Base-by-base conservation (phyloP, 2,113 vertebrate species). In the Phyllopteryx taeniolatus region DNA sequence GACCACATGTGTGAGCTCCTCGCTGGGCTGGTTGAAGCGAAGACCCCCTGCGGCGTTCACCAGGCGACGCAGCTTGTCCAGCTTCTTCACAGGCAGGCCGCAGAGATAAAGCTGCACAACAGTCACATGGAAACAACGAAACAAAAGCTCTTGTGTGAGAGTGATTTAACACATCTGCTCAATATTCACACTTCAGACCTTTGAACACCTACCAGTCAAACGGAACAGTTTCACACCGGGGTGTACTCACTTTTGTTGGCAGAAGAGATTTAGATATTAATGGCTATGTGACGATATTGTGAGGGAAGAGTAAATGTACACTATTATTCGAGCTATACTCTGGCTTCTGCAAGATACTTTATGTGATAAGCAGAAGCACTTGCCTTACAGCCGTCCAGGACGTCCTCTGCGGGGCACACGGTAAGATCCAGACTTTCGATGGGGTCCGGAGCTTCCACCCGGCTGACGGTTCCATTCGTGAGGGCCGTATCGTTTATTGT, bases 381-480 rank as follows among this genome's bases (percentile, higher is more conserved):
- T 90, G 98, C 98, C 83, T 96, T 94, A 86, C 95, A 99, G 12
- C 98, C 97, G 83, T 99, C 98, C 78, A 99, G 86, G 71, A 99
- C 79, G 82, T 98, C 96, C 70, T 99, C 96, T 69, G 92, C 86
- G 17, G 87, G 92, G 83, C 95, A 94, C 73, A 91, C 80, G 67
- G 93, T 95, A 62, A 94, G 59, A 79, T 99, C 95, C 83, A 99
- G 86, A 60, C 87, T 90, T 56, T 96, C 96, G 47, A 94, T 78
- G 8, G 94, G 91, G 82, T 96, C 95, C 4, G 88, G 75, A 72
- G 88, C 70, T 27, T 96, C 96, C 83, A 95, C 78, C 22, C 92
- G 93, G 83, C 91, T 95, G 74, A 81, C 83, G 77, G 86, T 86
- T 66, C 77, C 69, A 19, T 93, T 95, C 60, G 88, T 94, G 83